Conservation (phyloP, 2,888 invertebrate species). For the Glaucopsyche alexis region DNA sequence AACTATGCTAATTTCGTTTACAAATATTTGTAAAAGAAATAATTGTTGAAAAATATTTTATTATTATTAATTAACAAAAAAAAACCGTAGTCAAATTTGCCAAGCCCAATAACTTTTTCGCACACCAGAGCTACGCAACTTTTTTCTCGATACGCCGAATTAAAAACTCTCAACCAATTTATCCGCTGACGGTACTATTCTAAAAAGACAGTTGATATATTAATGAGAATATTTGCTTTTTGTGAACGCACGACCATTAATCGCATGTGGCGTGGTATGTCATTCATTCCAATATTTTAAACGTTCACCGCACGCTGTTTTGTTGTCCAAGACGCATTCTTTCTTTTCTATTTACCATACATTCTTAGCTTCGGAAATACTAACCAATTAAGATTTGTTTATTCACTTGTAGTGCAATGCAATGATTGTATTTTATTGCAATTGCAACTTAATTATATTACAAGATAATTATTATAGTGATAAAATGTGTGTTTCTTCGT, state of each 20-base stretch:
- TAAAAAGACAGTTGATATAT: constrained; percentile 80
- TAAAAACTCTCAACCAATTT: constrained; percentile 42
- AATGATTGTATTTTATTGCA: background rate
- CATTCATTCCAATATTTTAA: constrained; percentile 81
- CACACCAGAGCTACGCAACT: background rate
- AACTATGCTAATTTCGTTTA: no score
- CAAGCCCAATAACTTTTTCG: no score
- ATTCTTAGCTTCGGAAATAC: constrained; percentile 12
- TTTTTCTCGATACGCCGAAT: background rate
- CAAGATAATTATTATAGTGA: background rate
- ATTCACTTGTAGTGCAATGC: background rate
- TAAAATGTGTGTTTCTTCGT: background rate
- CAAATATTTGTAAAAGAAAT: no score
- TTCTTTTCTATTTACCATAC: constrained; percentile 49
- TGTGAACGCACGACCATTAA: constrained; percentile 73
- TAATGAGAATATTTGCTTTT: constrained; percentile 78
- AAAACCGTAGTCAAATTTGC: no score
- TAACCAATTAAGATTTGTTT: constrained; percentile 12
- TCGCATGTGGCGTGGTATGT: constrained; percentile 77
- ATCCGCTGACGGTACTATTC: constrained; percentile 62
- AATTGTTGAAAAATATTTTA: no score
- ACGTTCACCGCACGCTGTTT: constrained; percentile 66
- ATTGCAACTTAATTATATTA: background rate
- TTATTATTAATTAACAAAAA: no score
- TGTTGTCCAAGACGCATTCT: constrained; percentile 64